These are phyloP conservation scores for Coptotermes formosanus DNA, from an alignment of 1,140 invertebrate species.

Conservation along the genomic window DNA sequence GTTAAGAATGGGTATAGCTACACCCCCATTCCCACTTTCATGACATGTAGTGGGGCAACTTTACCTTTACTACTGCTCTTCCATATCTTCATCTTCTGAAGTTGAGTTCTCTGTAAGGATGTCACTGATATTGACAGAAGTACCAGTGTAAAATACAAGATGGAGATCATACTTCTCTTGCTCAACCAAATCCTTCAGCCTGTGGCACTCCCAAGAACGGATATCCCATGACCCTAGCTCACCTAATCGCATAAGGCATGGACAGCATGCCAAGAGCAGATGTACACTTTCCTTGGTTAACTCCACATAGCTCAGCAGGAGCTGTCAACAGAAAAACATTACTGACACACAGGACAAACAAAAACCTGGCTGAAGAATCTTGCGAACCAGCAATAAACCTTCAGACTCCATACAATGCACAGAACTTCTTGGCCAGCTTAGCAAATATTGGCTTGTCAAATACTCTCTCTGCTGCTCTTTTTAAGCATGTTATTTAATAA, in stretches of 20 bases:
- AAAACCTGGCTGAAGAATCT: too few species aligned
- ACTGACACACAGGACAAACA: not conserved
- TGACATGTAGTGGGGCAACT: too few species aligned
- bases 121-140: conserved; percentile 22
- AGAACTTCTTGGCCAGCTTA: too few species aligned
- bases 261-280: conserved; percentile 23
- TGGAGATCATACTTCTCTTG: conserved; percentile 23
- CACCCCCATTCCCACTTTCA: too few species aligned
- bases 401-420: too few species aligned
- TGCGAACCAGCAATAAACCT: too few species aligned
- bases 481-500: too few species aligned
- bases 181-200: conserved; percentile 8
- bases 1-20: too few species aligned
- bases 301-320: conserved; percentile 20
- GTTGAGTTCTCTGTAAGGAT: conserved; percentile 12
- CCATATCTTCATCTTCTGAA: conserved; percentile 19
- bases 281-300: conserved; percentile 12
- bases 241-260: not conserved
- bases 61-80: not conserved
- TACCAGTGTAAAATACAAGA: conserved; percentile 14
- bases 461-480: too few species aligned
- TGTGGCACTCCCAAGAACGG: conserved; percentile 25
- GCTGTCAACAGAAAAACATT: conserved; percentile 7
- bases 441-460: too few species aligned
- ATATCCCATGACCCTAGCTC: conserved; percentile 26